These are phyloP conservation scores for Podarcis cretensis DNA, from an alignment of 2,113 vertebrate species.

Conservation along the genomic window DNA sequence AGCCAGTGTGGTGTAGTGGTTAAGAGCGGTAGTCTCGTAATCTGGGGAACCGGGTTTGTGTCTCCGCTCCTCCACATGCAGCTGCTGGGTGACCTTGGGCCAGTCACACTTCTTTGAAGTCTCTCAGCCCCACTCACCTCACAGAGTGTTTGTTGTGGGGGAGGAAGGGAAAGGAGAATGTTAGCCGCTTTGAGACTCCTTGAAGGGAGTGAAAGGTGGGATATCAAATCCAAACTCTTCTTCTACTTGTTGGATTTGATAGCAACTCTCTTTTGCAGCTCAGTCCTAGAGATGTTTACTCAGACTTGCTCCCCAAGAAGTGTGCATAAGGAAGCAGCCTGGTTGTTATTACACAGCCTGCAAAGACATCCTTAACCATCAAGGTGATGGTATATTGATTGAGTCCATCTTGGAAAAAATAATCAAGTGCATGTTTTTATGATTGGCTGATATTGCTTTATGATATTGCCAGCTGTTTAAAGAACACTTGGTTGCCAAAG, in stretches of 20 bases:
- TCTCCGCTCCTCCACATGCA: too few relatives aligned
- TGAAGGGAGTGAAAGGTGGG: too few relatives aligned
- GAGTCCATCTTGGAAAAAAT: conserved; percentile 69
- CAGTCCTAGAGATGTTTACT: not conserved
- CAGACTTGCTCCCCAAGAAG: not conserved
- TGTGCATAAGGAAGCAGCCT: not conserved
- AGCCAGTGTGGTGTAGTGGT: too few relatives aligned
- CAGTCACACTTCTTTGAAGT: too few relatives aligned
- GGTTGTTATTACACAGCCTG: conserved; percentile 25
- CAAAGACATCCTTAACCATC: conserved; percentile 42
- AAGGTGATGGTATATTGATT: conserved; percentile 71
- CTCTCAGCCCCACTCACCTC: too few relatives aligned
- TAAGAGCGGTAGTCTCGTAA: too few relatives aligned
- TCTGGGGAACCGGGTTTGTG: too few relatives aligned
- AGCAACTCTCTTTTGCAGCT: not conserved
- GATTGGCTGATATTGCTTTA: conserved; percentile 69
- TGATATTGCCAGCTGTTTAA: conserved; percentile 56
- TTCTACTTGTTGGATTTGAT: not conserved
- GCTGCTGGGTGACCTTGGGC: too few relatives aligned
- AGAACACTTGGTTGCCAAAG: conserved; percentile 68
- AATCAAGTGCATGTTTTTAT: conserved; percentile 73
- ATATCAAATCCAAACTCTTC: too few relatives aligned
- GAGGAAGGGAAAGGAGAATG: too few relatives aligned
- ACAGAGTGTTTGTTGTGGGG: too few relatives aligned
- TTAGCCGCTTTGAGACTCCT: too few relatives aligned